phyloP scores from a whole-genome alignment of 2,888 invertebrate species.

The Amphipoea oculea region DNA sequence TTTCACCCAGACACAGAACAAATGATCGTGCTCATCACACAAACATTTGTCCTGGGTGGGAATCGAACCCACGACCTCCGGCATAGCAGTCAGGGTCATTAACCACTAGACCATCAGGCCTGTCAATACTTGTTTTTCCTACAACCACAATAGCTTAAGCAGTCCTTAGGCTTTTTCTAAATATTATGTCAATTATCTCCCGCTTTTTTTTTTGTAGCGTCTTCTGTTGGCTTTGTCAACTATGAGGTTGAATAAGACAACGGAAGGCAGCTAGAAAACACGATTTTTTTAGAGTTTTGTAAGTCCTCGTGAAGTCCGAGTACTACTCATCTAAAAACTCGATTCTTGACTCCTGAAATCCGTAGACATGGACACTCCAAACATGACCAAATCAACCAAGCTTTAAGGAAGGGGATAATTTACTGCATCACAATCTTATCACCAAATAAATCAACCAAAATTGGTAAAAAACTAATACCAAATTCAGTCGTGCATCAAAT shows the following conservation, averaged over 20 bases:
- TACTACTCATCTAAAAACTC: neutral
- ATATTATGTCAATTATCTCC: no score
- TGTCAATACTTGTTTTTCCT: neutral
- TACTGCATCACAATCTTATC: slow-evolving; percentile 21
- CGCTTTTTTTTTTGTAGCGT: no score
- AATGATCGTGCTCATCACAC: no score
- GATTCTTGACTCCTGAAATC: neutral
- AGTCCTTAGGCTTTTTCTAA: neutral
- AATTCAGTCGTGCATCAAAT: slow-evolving; percentile 63
- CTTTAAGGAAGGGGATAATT: neutral
- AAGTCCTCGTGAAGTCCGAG: neutral
- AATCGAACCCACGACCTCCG: no score
- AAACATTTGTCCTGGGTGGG: no score
- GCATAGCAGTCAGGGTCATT: no score
- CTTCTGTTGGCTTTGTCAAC: no score
- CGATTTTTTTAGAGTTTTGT: neutral
- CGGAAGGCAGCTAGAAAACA: neutral
- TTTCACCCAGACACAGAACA: no score
- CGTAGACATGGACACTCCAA: neutral
- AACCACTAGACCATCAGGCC: no score
- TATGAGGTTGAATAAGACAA: no score
- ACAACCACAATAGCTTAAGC: neutral
- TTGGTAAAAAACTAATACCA: slow-evolving; percentile 42
- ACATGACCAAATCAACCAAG: neutral
- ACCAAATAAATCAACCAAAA: slow-evolving; percentile 52